These are phyloP conservation scores for Cinclus mexicanus DNA, from an alignment of 2,113 vertebrate genomes.

Conservation along the genomic window DNA sequence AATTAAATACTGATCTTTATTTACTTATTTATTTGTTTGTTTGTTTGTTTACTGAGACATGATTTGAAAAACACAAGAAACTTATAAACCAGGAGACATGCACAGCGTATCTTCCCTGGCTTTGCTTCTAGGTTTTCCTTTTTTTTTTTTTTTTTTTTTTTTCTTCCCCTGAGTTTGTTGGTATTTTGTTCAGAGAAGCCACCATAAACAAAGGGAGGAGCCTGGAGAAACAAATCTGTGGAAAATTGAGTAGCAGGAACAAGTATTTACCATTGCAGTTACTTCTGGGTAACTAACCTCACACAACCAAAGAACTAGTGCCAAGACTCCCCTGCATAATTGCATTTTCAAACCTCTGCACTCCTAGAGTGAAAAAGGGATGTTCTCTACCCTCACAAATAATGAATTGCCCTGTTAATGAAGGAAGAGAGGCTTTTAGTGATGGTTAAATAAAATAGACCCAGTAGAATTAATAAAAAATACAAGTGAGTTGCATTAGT, in stretches of 20 bases:
- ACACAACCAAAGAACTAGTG: not conserved
- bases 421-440: conserved; percentile 16
- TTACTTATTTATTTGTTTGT: not conserved
- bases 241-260: not conserved
- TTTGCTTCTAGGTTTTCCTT: not conserved
- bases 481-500: not conserved
- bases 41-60: not conserved
- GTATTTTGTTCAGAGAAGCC: not conserved
- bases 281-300: not conserved
- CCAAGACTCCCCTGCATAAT: not conserved
- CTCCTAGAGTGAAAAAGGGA: not conserved
- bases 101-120: not conserved
- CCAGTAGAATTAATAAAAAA: not conserved
- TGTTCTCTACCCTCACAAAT: not conserved
- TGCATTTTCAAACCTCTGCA: not conserved
- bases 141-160: not conserved
- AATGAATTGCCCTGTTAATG: not conserved
- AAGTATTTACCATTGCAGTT: not conserved
- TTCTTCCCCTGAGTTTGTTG: not conserved
- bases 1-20: not conserved
- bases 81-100: not conserved
- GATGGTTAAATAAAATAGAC: not conserved
- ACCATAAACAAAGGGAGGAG: not conserved
- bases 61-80: not conserved
- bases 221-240: not conserved